phyloP scores from a whole-genome alignment of 2,113 vertebrate genomes.

The Archilochus colubris region DNA sequence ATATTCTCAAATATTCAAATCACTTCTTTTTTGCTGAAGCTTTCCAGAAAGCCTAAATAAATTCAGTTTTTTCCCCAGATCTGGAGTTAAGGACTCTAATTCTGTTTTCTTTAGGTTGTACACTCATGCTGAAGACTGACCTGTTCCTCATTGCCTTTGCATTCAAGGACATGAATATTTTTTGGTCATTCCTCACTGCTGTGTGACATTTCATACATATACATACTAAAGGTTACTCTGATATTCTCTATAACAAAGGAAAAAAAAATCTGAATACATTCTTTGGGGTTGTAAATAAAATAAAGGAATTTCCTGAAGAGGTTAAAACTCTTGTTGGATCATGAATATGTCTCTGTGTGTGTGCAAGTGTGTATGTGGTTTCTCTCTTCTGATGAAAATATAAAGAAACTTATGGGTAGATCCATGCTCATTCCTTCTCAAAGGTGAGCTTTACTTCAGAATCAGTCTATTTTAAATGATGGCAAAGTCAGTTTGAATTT shows the following conservation, averaged over 20 bases:
- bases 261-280: not conserved
- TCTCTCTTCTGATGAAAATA: not conserved
- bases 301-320: not conserved
- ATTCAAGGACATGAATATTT: not conserved
- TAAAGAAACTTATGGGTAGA: not conserved
- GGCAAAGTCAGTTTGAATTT: not conserved
- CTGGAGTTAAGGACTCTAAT: not conserved
- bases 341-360: accelerated
- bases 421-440: not conserved
- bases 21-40: not conserved
- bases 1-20: not conserved
- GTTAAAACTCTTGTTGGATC: not conserved
- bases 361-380: not conserved
- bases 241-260: not conserved
- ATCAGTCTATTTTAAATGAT: not conserved
- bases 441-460: not conserved
- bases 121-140: not conserved
- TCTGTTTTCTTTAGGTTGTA: not conserved
- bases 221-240: not conserved
- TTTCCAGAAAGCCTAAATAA: not conserved
- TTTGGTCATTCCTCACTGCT: not conserved
- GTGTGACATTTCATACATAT: not conserved
- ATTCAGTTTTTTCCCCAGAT: not conserved
- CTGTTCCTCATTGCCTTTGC: not conserved
- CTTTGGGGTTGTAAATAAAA: not conserved